Conservation (phyloP, 2,113 vertebrate species). For the Camarhynchus parvulus region DNA sequence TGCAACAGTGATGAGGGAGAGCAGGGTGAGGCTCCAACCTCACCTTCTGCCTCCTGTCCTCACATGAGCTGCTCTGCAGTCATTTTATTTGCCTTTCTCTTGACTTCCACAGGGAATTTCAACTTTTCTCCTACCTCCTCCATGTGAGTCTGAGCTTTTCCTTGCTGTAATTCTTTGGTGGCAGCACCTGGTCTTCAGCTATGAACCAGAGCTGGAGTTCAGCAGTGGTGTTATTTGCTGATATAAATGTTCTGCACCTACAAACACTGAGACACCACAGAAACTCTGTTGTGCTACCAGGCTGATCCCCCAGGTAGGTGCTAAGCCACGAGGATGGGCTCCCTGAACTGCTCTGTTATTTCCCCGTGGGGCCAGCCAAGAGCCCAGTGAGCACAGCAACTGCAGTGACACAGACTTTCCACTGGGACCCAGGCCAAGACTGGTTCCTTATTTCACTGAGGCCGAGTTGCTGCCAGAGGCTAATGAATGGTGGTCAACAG, state of each 20-base stretch:
- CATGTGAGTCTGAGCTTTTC: not conserved
- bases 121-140: not conserved
- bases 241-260: not conserved
- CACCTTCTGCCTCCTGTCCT: not conserved
- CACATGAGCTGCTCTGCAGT: not conserved
- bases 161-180: not conserved
- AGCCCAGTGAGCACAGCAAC: not conserved
- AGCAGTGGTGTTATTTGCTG: not conserved
- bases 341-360: not conserved
- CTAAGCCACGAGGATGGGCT: not conserved
- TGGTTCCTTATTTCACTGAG: conserved; percentile 6
- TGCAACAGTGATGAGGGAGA: not conserved
- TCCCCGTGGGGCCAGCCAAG: not conserved
- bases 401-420: not conserved
- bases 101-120: not conserved
- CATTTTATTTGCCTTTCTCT: not conserved
- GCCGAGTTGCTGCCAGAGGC: not conserved
- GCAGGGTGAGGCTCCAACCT: not conserved
- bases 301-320: not conserved
- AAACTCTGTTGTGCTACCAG: not conserved
- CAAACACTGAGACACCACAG: not conserved
- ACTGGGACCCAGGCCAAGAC: conserved; percentile 21
- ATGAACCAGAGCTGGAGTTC: not conserved
- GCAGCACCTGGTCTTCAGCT: not conserved
- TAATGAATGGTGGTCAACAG: conserved; percentile 37